These are phyloP conservation scores for Chymomyza fuscimana DNA, from an alignment of 2,888 invertebrate genomes.

Conservation along the genomic window DNA sequence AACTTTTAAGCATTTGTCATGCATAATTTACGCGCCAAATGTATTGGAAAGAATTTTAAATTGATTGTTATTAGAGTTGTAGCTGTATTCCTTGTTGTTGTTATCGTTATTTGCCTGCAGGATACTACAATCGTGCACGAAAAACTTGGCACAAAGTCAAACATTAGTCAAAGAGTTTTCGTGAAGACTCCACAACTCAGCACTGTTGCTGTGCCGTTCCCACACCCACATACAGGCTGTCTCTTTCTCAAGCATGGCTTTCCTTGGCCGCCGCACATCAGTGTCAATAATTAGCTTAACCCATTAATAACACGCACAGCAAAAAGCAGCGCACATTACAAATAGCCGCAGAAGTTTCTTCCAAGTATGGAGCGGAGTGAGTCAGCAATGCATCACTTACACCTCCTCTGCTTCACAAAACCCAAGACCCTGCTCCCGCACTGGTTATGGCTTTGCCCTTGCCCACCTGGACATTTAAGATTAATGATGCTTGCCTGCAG, in stretches of 20 bases:
- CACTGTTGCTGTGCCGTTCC: not conserved
- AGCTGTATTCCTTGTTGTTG: not conserved
- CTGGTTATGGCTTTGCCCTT: not conserved
- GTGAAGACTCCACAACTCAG: not conserved
- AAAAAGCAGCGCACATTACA: slow-evolving; percentile 15
- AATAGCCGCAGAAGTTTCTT: not conserved
- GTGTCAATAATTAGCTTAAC: slow-evolving; percentile 72
- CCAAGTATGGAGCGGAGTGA: slow-evolving; percentile 26
- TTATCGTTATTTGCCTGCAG: slow-evolving; percentile 7
- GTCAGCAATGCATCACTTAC: slow-evolving; percentile 42
- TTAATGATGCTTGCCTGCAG: slow-evolving; percentile 61
- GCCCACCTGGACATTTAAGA: slow-evolving; percentile 33
- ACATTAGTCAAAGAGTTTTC: slow-evolving; percentile 44
- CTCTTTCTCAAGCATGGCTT: not conserved
- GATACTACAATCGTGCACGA: slow-evolving; percentile 14
- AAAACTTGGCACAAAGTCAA: slow-evolving; percentile 9
- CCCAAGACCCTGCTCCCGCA: not conserved
- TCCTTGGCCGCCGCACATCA: slow-evolving; percentile 27
- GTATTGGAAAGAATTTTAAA: slow-evolving; percentile 76
- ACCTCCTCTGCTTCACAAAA: not conserved
- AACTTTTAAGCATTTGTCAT: slow-evolving; percentile 74
- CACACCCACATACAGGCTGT: not conserved
- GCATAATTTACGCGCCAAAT: slow-evolving; percentile 74
- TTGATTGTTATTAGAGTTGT: slow-evolving; percentile 70
- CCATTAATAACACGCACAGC: slow-evolving; percentile 60